Base-by-base conservation (phyloP, 2,113 vertebrate genomes). In the Cottus gobio region DNA sequence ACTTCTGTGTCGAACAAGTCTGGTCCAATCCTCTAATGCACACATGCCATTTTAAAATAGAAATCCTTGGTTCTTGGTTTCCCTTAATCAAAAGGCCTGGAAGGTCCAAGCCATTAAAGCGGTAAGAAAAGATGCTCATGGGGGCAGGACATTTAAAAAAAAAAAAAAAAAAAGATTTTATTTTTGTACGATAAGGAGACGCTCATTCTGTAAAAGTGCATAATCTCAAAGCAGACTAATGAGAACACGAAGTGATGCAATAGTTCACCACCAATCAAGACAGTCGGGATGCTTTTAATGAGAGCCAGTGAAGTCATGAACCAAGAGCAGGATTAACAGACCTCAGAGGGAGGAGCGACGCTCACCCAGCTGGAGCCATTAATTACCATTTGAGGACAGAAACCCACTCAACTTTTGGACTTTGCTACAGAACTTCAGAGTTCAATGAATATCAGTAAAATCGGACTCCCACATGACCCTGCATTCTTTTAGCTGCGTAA, bases 381-480 rank as follows among this genome's bases (percentile, higher is more conserved):
- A 57, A 61, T 52, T 75, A 36, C 54, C 81, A 66, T 85, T 80
- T 69, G 46, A 75, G 69, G 68, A 84, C 4, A 54, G 39, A 12
- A 84, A 66, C 28, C 28, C n/a, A 46, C 77, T 80, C 75, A 88
- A 68, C 81, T 85, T 83, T 63, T 87, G 76, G 66, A 28, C 3
- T 0, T 81, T 42, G 64, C 65, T 72, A 31, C 61, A 60, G 12
- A 57, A 30, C 56, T 46, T 73, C 69, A 85, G n/a, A n/a, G n/a
- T n/a, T n/a, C n/a, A n/a, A n/a, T n/a, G n/a, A n/a, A n/a, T n/a
- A n/a, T n/a, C n/a, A n/a, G n/a, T n/a, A n/a, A n/a, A n/a, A n/a
- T n/a, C n/a, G n/a, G n/a, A n/a, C n/a, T n/a, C n/a, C n/a, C n/a
- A n/a, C n/a, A n/a, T n/a, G n/a, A n/a, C n/a, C n/a, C n/a, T n/a